Conservation (phyloP, 2,113 vertebrate genomes). For the Tetraodon nigroviridis region DNA sequence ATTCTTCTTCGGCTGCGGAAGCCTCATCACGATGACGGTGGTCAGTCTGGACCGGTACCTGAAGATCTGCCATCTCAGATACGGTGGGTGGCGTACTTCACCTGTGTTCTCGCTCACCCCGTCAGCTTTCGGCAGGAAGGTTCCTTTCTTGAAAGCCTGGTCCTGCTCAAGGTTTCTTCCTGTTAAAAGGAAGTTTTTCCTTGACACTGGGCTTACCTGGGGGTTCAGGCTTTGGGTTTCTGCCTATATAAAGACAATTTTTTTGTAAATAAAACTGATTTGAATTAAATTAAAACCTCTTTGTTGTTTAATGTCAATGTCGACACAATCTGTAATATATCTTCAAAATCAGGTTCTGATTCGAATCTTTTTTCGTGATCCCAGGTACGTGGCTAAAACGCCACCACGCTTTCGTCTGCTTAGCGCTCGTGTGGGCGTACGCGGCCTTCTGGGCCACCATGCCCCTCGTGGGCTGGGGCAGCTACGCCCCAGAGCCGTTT, state of each 20-base stretch:
- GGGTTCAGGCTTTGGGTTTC: too few relatives aligned
- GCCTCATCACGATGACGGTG: conserved; percentile 91
- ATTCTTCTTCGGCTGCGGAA: conserved; percentile 94
- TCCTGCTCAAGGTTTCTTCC: too few relatives aligned
- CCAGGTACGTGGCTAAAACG: conserved; percentile 92
- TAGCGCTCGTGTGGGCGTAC: conserved; percentile 85
- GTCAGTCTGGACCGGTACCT: conserved; percentile 93
- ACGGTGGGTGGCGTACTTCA: conserved; percentile 75
- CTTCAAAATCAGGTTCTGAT: too few relatives aligned
- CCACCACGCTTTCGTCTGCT: conserved; percentile 81
- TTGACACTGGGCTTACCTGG: too few relatives aligned
- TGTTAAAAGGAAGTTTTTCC: too few relatives aligned
- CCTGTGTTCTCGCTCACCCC: too few relatives aligned
- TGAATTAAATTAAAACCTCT: too few relatives aligned
- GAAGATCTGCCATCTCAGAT: conserved; percentile 91
- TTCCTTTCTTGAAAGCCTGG: too few relatives aligned
- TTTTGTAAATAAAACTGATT: too few relatives aligned
- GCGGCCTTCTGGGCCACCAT: conserved; percentile 91
- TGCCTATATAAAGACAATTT: too few relatives aligned
- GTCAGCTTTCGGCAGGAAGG: too few relatives aligned
- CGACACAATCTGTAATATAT: background rate
- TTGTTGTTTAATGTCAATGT: background rate
- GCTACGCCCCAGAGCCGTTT: conserved; percentile 89
- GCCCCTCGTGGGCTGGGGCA: conserved; percentile 88
- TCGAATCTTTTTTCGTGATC: background rate